Evolutionary conservation across 1,140 invertebrate genomes (phyloP).

Genomic region (Drosophila baimaii): DNA sequence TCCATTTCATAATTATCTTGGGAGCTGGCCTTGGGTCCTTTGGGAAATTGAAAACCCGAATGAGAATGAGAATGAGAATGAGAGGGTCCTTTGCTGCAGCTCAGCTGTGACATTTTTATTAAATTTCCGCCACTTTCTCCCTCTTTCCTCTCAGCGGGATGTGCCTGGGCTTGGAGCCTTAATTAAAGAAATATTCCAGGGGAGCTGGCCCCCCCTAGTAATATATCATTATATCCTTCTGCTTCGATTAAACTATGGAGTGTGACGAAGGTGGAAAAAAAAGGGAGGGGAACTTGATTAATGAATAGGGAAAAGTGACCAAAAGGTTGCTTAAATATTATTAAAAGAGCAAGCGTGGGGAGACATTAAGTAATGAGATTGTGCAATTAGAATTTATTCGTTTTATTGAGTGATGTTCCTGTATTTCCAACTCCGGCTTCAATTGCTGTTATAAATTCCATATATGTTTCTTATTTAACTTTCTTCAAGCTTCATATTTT

Average conservation of each 20-base stretch:
- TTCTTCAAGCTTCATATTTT: background rate
- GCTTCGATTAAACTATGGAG: constrained; percentile 9
- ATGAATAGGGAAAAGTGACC: constrained; percentile 15
- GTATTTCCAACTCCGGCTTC: no score
- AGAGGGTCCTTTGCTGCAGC: constrained; percentile 23
- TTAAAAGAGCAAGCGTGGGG: no score
- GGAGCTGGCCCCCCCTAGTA: constrained; percentile 15
- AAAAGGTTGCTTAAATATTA: constrained; percentile 24
- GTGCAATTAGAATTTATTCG: background rate
- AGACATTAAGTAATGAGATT: background rate
- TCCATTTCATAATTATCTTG: constrained; percentile 66
- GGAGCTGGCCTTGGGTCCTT: constrained; percentile 32
- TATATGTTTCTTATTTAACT: background rate
- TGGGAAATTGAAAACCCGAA: constrained; percentile 40
- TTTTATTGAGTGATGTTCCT: background rate
- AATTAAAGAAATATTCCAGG: constrained; percentile 58
- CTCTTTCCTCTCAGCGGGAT: constrained; percentile 10
- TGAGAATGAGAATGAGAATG: constrained; percentile 12
- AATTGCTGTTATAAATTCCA: background rate
- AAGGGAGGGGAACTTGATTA: constrained; percentile 29
- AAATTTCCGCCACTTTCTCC: constrained; percentile 43
- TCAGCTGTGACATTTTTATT: constrained; percentile 71
- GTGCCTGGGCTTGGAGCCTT: constrained; percentile 31
- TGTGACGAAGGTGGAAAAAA: background rate
- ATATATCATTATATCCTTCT: constrained; percentile 46